A percentile compares a stretch with the other conserved stretches of the same genome.
These are phyloP conservation scores for Bombus balteatus DNA, from an alignment of 1,140 invertebrate genomes.

Conservation along the genomic window DNA sequence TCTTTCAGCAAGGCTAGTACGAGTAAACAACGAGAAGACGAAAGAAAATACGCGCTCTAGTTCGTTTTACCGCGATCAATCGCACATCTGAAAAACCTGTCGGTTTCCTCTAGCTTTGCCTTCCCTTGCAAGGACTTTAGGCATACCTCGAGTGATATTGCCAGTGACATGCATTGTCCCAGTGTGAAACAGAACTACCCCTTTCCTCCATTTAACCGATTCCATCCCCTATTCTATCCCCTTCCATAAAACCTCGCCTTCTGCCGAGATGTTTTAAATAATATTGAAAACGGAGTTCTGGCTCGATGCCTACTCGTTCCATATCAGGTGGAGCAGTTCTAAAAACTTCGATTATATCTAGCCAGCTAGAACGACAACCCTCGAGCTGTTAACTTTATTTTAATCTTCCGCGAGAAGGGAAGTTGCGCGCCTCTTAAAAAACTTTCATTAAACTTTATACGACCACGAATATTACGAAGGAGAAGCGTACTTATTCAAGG, in stretches of 20 bases:
- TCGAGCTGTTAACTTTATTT: constrained; percentile 39
- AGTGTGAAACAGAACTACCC: constrained; percentile 72
- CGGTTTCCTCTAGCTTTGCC: constrained; percentile 5
- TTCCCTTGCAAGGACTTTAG: constrained; percentile 61
- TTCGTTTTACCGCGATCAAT: constrained; percentile 62
- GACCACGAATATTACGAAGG: not conserved
- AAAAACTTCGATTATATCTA: constrained; percentile 67
- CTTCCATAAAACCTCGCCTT: constrained; percentile 20
- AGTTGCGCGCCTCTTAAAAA: not conserved
- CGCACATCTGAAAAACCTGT: constrained; percentile 1
- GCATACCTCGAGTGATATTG: constrained; percentile 75
- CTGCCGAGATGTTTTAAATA: constrained; percentile 76
- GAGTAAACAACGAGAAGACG: constrained; percentile 9
- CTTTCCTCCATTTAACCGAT: constrained; percentile 67
- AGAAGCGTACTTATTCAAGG: not conserved
- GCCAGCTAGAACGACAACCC: constrained; percentile 42
- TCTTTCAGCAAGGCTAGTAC: not conserved
- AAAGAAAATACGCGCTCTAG: constrained; percentile 29
- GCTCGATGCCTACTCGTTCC: constrained; percentile 72
- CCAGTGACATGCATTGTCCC: constrained; percentile 75
- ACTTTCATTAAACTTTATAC: constrained; percentile 37
- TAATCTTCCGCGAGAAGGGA: not conserved
- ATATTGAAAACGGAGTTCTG: constrained; percentile 77
- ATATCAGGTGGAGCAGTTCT: constrained; percentile 59
- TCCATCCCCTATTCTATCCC: not conserved